Evolutionary conservation across 2,113 vertebrate genomes (phyloP).

Genomic region (Narcine bancroftii): DNA sequence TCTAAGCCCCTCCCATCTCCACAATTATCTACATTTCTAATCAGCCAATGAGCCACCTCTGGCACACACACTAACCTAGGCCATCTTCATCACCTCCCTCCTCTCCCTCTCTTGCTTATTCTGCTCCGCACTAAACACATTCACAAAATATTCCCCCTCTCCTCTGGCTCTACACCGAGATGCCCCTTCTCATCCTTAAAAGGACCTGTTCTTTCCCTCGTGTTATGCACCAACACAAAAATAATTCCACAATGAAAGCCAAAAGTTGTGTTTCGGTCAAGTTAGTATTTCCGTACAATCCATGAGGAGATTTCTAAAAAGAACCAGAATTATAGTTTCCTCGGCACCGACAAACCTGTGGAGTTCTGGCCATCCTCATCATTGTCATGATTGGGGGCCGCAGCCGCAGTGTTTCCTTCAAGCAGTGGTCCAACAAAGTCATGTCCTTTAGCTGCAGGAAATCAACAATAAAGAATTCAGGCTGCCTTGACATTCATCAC

Average conservation of each 20-base stretch:
- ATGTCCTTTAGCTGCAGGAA: conserved; percentile 78
- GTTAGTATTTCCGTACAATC: not conserved
- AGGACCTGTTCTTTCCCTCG: too few species aligned
- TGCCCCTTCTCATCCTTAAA: too few species aligned
- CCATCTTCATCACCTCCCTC: too few species aligned
- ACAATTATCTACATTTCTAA: too few species aligned
- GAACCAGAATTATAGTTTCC: not conserved
- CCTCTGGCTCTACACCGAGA: too few species aligned
- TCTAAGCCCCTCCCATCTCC: too few species aligned
- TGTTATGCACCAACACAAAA: not conserved
- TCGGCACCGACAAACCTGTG: conserved; percentile 61
- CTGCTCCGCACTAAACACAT: too few species aligned
- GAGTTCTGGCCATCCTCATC: conserved; percentile 90
- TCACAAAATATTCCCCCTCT: too few species aligned
- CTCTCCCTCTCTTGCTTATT: too few species aligned
- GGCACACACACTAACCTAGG: too few species aligned
- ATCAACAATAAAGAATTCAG: conserved; percentile 3
- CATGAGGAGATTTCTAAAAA: not conserved
- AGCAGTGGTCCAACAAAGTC: conserved; percentile 76
- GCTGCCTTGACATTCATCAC: not conserved
- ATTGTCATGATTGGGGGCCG: conserved; percentile 97
- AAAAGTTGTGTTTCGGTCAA: not conserved
- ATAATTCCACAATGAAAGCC: not conserved
- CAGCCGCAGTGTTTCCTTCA: conserved; percentile 89
- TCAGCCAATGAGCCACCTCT: too few species aligned